These are phyloP conservation scores for Scalopus aquaticus DNA, from an alignment of 2,113 vertebrate species.

Conservation along the genomic window DNA sequence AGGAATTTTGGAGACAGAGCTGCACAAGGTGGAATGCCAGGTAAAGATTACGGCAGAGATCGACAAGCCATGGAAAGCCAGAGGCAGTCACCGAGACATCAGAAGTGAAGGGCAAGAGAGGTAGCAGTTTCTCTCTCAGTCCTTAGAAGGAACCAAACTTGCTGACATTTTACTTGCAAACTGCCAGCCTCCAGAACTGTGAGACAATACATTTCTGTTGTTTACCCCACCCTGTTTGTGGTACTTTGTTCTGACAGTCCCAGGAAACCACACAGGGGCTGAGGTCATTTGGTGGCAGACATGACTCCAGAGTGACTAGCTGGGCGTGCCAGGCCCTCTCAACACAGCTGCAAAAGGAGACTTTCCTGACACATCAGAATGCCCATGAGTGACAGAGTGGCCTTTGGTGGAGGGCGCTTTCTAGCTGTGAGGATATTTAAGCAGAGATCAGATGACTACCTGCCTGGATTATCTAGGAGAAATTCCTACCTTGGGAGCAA, in stretches of 20 bases:
- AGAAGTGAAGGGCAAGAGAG: background rate
- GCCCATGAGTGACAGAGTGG: background rate
- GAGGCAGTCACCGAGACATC: accelerated
- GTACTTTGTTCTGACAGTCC: background rate
- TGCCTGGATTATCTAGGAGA: background rate
- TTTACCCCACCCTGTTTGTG: background rate
- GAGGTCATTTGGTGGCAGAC: background rate
- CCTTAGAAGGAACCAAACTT: background rate
- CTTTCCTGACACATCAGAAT: background rate
- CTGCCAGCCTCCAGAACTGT: background rate
- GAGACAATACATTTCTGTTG: background rate
- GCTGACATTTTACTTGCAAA: background rate
- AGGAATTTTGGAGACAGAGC: background rate
- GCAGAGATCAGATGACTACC: background rate
- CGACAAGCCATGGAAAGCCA: background rate
- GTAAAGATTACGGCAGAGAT: background rate
- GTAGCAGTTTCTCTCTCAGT: background rate
- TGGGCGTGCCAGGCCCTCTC: background rate
- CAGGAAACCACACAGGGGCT: background rate
- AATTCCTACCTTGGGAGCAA: background rate
- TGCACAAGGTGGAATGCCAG: background rate
- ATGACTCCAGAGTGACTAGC: background rate
- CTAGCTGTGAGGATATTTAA: background rate
- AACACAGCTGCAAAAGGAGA: background rate
- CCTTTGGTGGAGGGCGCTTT: accelerated